Evolutionary conservation across 2,113 vertebrate genomes (phyloP).

Genomic region (Varanus komodoensis): DNA sequence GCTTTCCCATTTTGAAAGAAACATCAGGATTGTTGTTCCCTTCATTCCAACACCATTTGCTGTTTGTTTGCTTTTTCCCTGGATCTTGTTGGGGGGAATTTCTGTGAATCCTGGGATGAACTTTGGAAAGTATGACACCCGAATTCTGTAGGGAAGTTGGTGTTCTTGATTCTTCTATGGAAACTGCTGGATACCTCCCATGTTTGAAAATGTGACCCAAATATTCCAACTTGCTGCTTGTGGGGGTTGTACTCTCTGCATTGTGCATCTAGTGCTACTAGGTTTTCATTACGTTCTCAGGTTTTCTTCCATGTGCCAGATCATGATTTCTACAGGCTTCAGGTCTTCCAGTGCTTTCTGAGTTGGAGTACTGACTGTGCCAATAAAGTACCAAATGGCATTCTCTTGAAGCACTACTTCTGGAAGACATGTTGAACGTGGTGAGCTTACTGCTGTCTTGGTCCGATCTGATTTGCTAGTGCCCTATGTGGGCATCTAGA

Average conservation of each 20-base stretch:
- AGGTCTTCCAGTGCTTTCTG: background rate
- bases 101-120: background rate
- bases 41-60: too few relatives aligned
- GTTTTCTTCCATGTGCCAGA: background rate
- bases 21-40: slow-evolving; percentile 31
- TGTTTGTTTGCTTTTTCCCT: too few relatives aligned
- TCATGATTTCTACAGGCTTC: background rate
- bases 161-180: slow-evolving; percentile 34
- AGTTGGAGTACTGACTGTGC: background rate
- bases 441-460: background rate
- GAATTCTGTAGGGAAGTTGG: slow-evolving; percentile 25
- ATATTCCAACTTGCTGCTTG: background rate
- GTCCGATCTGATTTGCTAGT: background rate
- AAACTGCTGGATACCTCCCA: background rate
- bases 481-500: background rate
- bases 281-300: background rate
- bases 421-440: background rate
- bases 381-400: slow-evolving; percentile 4
- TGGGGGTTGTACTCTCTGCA: background rate
- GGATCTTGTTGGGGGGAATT: too few relatives aligned
- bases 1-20: slow-evolving; percentile 39
- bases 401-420: background rate
- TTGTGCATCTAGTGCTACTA: background rate
- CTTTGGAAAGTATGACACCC: background rate
- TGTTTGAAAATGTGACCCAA: slow-evolving; percentile 15